Evolutionary conservation across 1,140 invertebrate genomes (phyloP).

Genomic region (Drosophila trapezifrons): DNA sequence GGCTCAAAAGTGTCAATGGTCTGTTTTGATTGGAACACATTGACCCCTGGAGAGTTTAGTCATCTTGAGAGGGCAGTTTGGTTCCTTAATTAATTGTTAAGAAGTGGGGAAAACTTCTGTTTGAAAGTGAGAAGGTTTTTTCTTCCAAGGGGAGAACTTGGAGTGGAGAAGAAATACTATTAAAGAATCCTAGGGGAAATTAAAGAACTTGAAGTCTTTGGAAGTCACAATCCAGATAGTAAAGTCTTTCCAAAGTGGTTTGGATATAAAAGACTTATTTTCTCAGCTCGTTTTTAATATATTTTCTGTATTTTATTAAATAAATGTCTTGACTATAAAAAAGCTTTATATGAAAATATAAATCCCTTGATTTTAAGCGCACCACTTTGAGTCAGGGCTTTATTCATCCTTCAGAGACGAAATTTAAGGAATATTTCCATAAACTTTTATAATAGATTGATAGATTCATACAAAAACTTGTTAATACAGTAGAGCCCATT

Average conservation of each 20-base stretch:
- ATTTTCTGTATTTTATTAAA: neutral
- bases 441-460: no score
- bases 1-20: constrained; percentile 38
- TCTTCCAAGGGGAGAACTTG: neutral
- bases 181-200: constrained; percentile 2
- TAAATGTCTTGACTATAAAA: no score
- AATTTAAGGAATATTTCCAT: neutral
- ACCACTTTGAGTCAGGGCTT: neutral
- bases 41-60: constrained; percentile 58
- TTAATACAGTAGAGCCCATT: no score
- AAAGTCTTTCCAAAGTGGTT: neutral
- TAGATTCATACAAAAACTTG: no score
- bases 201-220: neutral
- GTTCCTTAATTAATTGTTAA: constrained; percentile 32
- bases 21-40: constrained; percentile 50
- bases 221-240: neutral
- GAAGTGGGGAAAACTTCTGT: neutral
- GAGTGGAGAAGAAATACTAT: neutral
- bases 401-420: neutral
- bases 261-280: neutral
- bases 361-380: no score
- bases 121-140: neutral
- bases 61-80: constrained; percentile 36
- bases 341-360: no score
- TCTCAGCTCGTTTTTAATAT: neutral